Conservation (phyloP, 2,113 vertebrate genomes). For the Aplodontia rufa region DNA sequence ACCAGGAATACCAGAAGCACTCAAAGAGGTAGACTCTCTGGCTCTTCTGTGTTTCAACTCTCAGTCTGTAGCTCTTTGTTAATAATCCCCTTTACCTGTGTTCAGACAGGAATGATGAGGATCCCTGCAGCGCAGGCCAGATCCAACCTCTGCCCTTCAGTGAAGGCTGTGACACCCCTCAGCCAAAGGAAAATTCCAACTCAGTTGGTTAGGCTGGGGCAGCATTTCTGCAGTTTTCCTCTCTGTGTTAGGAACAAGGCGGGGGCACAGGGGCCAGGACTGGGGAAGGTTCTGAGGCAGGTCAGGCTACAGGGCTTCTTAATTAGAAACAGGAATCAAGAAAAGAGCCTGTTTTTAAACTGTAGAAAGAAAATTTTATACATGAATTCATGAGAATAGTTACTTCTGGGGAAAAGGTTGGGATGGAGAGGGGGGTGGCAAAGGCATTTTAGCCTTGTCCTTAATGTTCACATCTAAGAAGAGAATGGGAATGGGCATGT, state of each 20-base stretch:
- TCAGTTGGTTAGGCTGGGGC: neutral
- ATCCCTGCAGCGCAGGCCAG: neutral
- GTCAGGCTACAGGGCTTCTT: conserved; percentile 56
- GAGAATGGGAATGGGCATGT: neutral
- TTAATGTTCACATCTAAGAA: neutral
- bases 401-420: neutral
- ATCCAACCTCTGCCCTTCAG: neutral
- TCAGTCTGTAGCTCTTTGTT: conserved; percentile 34
- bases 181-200: conserved; percentile 61
- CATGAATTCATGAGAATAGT: conserved; percentile 33
- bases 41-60: neutral
- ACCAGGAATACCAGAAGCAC: neutral
- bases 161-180: neutral
- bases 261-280: neutral
- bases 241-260: conserved; percentile 5
- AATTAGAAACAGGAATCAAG: conserved; percentile 74
- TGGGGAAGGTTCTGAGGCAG: conserved; percentile 50
- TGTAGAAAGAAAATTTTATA: conserved; percentile 36
- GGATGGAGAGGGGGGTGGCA: neutral
- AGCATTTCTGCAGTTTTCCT: conserved; percentile 9
- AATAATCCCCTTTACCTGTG: neutral
- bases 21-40: conserved; percentile 8
- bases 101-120: neutral
- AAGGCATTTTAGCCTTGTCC: neutral
- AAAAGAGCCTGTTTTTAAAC: conserved; percentile 24